These are phyloP conservation scores for Sanderia malayensis DNA, from an alignment of 30 jellyfish, hydroid and myxozoan genomes.

Conservation along the genomic window DNA sequence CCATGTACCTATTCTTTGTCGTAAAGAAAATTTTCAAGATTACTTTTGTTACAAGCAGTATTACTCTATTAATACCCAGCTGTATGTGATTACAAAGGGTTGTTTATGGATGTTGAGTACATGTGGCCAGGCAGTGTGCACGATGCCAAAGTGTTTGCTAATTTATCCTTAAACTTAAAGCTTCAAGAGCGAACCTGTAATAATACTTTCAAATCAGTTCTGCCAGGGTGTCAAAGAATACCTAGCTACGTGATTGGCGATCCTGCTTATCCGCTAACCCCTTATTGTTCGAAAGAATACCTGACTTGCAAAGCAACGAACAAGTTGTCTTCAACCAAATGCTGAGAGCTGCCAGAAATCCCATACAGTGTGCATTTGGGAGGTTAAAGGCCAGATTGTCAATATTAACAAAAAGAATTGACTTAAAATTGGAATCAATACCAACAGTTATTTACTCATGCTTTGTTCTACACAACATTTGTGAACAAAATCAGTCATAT, in stretches of 20 bases:
- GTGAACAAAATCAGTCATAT: constrained; percentile 9
- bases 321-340: constrained; percentile 43
- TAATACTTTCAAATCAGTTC: too few relatives aligned
- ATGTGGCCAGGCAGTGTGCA: constrained; percentile 18
- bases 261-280: constrained; percentile 74
- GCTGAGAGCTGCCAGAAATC: constrained; percentile 48
- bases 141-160: constrained; percentile 3
- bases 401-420: constrained; percentile 33
- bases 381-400: constrained; percentile 70
- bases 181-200: too few relatives aligned
- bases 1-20: constrained; percentile 4
- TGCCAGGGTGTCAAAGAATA: too few relatives aligned
- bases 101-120: constrained; percentile 2
- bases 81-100: too few relatives aligned
- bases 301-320: constrained; percentile 23
- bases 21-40: not conserved
- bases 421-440: constrained; percentile 20
- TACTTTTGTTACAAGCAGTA: not conserved
- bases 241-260: constrained; percentile 63
- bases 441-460: constrained; percentile 57
- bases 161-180: not conserved
- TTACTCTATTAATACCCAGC: not conserved
- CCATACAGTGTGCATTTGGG: constrained; percentile 71
- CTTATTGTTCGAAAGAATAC: constrained; percentile 67
- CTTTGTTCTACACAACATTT: constrained; percentile 57